Evolutionary conservation across 2,797 vertebrate species (phyloP).

Genomic region (Cyprinella venusta): DNA sequence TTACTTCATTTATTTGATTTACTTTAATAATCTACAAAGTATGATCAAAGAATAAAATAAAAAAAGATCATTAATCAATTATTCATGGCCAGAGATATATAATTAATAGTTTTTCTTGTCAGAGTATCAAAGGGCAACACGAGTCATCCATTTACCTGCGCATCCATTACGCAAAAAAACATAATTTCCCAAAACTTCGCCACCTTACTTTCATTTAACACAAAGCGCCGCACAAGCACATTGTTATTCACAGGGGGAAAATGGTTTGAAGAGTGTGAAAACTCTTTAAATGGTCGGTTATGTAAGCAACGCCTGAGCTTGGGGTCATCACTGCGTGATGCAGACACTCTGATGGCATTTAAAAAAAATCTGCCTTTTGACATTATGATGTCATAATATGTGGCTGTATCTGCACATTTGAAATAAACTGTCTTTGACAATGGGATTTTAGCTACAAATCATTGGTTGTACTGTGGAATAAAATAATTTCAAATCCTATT

Average conservation of each 20-base stretch:
- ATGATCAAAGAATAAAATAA: conserved; percentile 13
- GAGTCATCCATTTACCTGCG: background rate
- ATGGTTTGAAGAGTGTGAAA: conserved; percentile 57
- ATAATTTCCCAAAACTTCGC: conserved; percentile 7
- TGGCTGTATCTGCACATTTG: background rate
- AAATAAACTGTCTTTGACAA: background rate
- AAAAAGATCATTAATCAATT: conserved; percentile 36
- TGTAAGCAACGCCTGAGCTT: conserved; percentile 53
- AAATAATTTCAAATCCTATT: background rate
- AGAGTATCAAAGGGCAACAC: background rate
- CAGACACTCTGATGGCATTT: conserved; percentile 38
- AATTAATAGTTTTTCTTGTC: conserved; percentile 27
- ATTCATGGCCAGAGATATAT: conserved; percentile 27
- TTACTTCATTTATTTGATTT: background rate
- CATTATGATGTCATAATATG: conserved; percentile 44
- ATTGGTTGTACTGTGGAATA: background rate
- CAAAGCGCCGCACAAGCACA: conserved; percentile 21
- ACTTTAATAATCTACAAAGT: background rate
- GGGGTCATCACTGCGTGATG: conserved; percentile 38
- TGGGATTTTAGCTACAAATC: background rate
- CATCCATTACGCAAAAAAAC: background rate
- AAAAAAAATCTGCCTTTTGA: conserved; percentile 24
- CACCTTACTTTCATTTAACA: conserved; percentile 20
- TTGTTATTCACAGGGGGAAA: conserved; percentile 38
- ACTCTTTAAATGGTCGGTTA: conserved; percentile 59